These are phyloP conservation scores for Halichoerus grypus DNA, from an alignment of 2,113 vertebrate species.

Conservation along the genomic window DNA sequence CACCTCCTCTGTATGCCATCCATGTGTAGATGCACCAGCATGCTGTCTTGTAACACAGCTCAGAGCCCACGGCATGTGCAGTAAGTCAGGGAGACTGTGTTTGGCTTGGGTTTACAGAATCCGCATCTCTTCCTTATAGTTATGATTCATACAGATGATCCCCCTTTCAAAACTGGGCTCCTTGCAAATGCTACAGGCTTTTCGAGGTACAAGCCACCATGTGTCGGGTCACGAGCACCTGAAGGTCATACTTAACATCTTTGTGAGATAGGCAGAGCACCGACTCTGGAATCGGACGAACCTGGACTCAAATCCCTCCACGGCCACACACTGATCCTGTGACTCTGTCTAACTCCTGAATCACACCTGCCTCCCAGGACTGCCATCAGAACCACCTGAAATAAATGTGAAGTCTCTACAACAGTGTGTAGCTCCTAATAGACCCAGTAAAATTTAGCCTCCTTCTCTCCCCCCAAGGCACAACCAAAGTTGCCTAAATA, in stretches of 20 bases:
- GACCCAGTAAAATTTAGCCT: rapidly evolving
- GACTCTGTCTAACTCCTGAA: rapidly evolving
- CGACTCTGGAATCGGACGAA: neutral
- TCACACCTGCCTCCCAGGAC: neutral
- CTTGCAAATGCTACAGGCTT: rapidly evolving
- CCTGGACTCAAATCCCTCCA: rapidly evolving
- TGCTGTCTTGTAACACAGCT: rapidly evolving
- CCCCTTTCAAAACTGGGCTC: neutral
- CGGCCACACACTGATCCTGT: rapidly evolving
- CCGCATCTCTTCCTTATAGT: rapidly evolving
- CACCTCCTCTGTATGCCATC: rapidly evolving
- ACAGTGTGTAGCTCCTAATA: rapidly evolving
- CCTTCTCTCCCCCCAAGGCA: rapidly evolving
- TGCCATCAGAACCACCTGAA: rapidly evolving
- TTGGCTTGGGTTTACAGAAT: too few species aligned
- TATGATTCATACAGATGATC: rapidly evolving
- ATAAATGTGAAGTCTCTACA: rapidly evolving
- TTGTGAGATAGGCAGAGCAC: too few species aligned
- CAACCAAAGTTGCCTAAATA: rapidly evolving
- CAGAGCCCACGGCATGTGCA: rapidly evolving
- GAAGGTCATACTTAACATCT: rapidly evolving
- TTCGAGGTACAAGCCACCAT: rapidly evolving
- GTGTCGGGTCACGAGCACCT: rapidly evolving
- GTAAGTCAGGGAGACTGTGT: rapidly evolving
- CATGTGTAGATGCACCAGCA: rapidly evolving